These are phyloP conservation scores for Rotaria sp. DNA, from an alignment of 2,888 invertebrate genomes.

Conservation along the genomic window DNA sequence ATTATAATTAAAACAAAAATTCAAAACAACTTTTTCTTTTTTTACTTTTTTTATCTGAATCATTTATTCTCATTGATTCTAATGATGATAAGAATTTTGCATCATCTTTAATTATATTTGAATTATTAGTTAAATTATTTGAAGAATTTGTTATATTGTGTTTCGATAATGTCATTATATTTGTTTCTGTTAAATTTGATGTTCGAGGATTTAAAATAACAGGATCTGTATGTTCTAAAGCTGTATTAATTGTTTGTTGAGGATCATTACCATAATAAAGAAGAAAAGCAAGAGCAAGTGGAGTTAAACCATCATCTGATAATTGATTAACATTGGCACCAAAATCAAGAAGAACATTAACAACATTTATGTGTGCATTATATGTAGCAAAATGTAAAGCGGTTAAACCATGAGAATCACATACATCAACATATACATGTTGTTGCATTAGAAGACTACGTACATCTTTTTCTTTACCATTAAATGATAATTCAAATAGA, in stretches of 20 bases:
- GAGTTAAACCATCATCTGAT: constrained; percentile 52
- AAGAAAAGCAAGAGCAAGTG: constrained; percentile 51
- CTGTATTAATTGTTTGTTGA: constrained; percentile 43
- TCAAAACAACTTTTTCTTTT: background rate
- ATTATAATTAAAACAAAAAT: background rate
- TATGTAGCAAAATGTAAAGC: constrained; percentile 45
- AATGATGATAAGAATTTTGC: background rate
- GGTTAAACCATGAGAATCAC: constrained; percentile 50
- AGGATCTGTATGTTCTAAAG: constrained; percentile 38
- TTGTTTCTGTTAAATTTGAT: background rate
- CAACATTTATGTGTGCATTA: constrained; percentile 50
- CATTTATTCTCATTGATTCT: background rate
- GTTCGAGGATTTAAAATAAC: background rate
- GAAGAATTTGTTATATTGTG: background rate
- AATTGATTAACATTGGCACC: constrained; percentile 54
- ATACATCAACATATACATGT: constrained; percentile 50
- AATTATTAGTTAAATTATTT: no score
- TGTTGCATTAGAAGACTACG: constrained; percentile 47
- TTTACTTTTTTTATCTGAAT: background rate
- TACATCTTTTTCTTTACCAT: constrained; percentile 47
- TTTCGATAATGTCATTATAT: background rate
- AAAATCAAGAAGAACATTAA: constrained; percentile 52
- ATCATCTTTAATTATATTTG: no score
- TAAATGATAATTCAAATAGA: constrained; percentile 46
- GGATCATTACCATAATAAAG: constrained; percentile 51